Conservation (phyloP, 2,113 vertebrate species). For the Candoia aspera region DNA sequence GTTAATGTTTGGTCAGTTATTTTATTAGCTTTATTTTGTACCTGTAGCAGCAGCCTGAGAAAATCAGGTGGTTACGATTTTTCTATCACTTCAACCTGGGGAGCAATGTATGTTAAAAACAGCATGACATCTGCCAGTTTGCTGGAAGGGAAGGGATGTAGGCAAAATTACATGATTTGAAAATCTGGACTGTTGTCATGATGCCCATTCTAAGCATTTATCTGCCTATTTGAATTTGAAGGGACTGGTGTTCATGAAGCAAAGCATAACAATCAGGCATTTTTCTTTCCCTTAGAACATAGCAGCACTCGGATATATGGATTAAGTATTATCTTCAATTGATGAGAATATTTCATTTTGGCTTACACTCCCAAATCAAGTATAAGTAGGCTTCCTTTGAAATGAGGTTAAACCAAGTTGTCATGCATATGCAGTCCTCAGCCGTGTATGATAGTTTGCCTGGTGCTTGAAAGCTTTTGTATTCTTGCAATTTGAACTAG, state of each 20-base stretch:
- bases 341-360: neutral
- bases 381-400: constrained; percentile 3
- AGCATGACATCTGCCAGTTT: neutral
- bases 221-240: neutral
- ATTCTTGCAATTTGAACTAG: neutral
- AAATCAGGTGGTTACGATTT: neutral
- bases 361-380: neutral
- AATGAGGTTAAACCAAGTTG: neutral
- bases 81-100: neutral
- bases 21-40: neutral
- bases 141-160: neutral
- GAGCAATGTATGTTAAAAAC: neutral
- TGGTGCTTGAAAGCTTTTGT: neutral
- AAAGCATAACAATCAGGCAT: neutral
- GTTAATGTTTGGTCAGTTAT: neutral
- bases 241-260: neutral
- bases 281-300: neutral
- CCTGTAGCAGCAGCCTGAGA: neutral
- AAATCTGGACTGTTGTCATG: neutral
- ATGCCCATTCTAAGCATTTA: neutral
- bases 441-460: neutral
- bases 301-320: neutral
- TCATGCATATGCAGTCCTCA: neutral
- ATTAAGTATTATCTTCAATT: neutral
- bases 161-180: neutral